Conservation (phyloP, 2,888 invertebrate species). For the Tetranychus piercei region DNA sequence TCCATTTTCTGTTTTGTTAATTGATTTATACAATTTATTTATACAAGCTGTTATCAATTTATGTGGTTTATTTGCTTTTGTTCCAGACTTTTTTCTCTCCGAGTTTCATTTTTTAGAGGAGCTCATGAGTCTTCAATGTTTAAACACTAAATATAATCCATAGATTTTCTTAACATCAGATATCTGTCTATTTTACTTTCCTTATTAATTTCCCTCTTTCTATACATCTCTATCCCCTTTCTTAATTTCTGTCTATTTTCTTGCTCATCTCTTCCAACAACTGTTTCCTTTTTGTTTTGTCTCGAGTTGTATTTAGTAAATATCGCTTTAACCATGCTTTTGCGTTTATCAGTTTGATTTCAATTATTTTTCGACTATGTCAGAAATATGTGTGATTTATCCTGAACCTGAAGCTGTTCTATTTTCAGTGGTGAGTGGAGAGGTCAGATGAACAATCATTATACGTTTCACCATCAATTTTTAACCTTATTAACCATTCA, state of each 20-base stretch:
- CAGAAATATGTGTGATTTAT: not conserved
- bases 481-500: not conserved
- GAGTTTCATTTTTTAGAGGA: not conserved
- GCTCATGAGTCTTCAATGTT: not conserved
- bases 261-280: not conserved
- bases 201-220: not conserved
- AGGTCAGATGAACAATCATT: not conserved
- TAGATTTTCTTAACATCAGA: not conserved
- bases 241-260: not conserved
- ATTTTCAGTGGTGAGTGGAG: constrained; percentile 7
- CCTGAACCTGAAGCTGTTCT: not conserved
- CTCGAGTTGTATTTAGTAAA: not conserved
- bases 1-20: not conserved
- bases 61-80: not conserved
- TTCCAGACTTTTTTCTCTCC: not conserved
- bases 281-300: not conserved
- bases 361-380: not conserved
- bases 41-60: not conserved
- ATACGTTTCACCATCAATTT: not conserved
- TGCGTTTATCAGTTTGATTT: not conserved
- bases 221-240: not conserved
- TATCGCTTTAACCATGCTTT: not conserved
- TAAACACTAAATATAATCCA: no score
- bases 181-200: not conserved
- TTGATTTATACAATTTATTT: not conserved